phyloP scores from a whole-genome alignment of 2,888 invertebrate genomes.

The Erebia epiphron region DNA sequence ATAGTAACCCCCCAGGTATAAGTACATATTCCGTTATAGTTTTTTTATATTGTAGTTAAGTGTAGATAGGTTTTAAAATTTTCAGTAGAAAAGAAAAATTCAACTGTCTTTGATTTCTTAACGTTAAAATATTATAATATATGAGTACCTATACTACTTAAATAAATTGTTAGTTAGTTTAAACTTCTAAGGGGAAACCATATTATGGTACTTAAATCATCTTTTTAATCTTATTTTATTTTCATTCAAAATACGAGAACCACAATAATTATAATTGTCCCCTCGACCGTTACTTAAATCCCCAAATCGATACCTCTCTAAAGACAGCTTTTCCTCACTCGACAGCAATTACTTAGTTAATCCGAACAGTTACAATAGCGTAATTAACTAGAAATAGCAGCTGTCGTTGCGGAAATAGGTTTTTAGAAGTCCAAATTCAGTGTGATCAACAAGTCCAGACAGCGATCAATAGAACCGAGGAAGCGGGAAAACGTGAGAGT shows the following conservation, averaged over 20 bases:
- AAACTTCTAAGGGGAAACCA: too few species aligned
- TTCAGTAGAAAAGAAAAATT: too few species aligned
- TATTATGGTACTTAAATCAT: too few species aligned
- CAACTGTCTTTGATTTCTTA: too few species aligned
- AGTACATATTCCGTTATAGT: too few species aligned
- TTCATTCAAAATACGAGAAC: neutral
- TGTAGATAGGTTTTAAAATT: too few species aligned
- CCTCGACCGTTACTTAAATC: neutral
- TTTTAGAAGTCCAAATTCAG: slow-evolving; percentile 54
- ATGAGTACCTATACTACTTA: too few species aligned
- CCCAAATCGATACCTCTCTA: neutral
- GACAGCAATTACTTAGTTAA: neutral
- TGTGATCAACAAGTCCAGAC: slow-evolving; percentile 80
- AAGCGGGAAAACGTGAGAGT: slow-evolving; percentile 58
- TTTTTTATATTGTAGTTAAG: too few species aligned
- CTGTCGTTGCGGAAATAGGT: slow-evolving; percentile 39
- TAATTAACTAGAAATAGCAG: slow-evolving; percentile 14
- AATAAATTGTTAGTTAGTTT: too few species aligned
- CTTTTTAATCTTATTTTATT: too few species aligned
- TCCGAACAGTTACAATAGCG: neutral
- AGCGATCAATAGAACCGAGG: slow-evolving; percentile 74
- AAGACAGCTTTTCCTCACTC: neutral
- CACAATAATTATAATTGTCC: neutral
- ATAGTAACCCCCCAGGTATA: too few species aligned
- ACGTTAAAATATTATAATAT: too few species aligned